Evolutionary conservation across 2,113 vertebrate species (phyloP).

Genomic region (Accipiter cooperii): DNA sequence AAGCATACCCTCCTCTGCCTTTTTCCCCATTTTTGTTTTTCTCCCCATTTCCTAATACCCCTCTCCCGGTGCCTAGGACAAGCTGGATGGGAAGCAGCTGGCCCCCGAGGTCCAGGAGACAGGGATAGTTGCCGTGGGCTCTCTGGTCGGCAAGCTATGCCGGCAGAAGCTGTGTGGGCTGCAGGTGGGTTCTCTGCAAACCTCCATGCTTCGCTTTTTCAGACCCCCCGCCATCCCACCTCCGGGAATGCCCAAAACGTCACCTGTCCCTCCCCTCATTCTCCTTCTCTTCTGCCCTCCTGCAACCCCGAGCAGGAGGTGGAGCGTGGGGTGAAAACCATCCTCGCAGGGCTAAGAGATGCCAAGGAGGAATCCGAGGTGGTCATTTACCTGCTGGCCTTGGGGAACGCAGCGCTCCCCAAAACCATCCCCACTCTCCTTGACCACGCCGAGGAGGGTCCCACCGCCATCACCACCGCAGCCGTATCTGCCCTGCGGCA

Average conservation of each 20-base stretch:
- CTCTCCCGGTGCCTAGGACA: conserved; percentile 3
- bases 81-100: conserved; percentile 30
- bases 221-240: rapidly evolving
- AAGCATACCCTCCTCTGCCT: not conserved
- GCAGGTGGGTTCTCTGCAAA: conserved; percentile 45
- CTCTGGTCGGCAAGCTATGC: conserved; percentile 64
- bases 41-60: not conserved
- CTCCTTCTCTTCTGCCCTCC: not conserved
- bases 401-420: conserved; percentile 42
- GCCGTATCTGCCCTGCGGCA: conserved; percentile 47
- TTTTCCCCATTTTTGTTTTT: rapidly evolving
- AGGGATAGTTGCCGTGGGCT: conserved; percentile 17
- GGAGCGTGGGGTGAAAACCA: not conserved
- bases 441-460: conserved; percentile 10
- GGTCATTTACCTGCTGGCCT: conserved; percentile 42
- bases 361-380: not conserved
- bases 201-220: not conserved
- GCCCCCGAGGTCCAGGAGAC: conserved; percentile 15
- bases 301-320: conserved; percentile 39
- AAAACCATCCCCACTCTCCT: conserved; percentile 55
- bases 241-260: rapidly evolving
- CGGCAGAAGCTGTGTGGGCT: conserved; percentile 50
- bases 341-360: conserved; percentile 22
- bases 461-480: rapidly evolving
- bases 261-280: not conserved